Percentiles rank a stretch among this genome's conserved stretches.
Conservation (phyloP, 2,888 invertebrate species). For the Aporophyla lueneburgensis region DNA sequence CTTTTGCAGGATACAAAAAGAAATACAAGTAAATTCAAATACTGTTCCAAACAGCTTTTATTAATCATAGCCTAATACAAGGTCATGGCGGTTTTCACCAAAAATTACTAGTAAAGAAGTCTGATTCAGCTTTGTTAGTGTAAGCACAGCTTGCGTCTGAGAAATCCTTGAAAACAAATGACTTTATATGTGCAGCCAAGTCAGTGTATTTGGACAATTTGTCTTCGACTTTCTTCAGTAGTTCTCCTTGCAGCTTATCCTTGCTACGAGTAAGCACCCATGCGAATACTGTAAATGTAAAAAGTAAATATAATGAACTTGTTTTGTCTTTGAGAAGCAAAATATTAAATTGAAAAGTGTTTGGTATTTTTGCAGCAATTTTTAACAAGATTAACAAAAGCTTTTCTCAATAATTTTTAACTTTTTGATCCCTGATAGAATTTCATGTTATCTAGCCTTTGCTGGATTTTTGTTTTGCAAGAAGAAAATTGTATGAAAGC, state of each 20-base stretch:
- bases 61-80: conserved; percentile 52
- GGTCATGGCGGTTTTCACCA: conserved; percentile 72
- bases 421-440: neutral
- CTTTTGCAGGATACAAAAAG: neutral
- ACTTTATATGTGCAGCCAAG: conserved; percentile 79
- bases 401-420: neutral
- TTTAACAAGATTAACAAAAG: neutral
- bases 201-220: conserved; percentile 83
- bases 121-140: conserved; percentile 77
- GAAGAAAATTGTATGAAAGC: neutral
- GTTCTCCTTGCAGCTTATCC: conserved; percentile 79
- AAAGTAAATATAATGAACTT: neutral
- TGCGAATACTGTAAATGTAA: conserved; percentile 81
- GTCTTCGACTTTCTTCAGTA: conserved; percentile 80
- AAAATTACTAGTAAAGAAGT: conserved; percentile 84
- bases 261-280: conserved; percentile 84
- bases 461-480: neutral
- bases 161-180: conserved; percentile 84
- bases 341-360: neutral
- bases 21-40: neutral
- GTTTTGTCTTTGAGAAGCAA: neutral
- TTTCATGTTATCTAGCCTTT: neutral
- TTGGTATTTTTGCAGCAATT: neutral
- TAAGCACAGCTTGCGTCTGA: conserved; percentile 78
- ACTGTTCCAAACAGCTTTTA: conserved; percentile 17